A percentile compares a stretch with the other conserved stretches of the same genome.
Conservation (phyloP, 2,113 vertebrate genomes). For the Pungitius pungitius region DNA sequence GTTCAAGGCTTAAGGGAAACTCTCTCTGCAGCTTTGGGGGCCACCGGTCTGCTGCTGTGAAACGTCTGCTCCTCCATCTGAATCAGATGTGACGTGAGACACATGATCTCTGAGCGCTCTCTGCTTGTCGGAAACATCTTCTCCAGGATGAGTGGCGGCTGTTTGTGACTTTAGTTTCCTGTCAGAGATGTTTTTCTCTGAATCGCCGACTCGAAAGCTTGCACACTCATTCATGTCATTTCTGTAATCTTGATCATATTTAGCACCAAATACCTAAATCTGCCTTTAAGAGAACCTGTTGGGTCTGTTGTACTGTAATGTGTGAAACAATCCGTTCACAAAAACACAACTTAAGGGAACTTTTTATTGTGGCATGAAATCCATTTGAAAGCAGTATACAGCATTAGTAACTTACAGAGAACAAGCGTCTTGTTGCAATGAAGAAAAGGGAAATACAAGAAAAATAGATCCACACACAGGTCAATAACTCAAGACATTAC, state of each 20-base stretch:
- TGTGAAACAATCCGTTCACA: neutral
- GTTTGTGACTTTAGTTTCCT: slow-evolving; percentile 41
- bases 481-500: too few species aligned
- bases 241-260: too few species aligned
- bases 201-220: neutral
- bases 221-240: neutral
- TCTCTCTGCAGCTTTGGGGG: too few species aligned
- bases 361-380: neutral
- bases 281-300: too few species aligned
- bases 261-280: too few species aligned
- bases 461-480: neutral
- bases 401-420: too few species aligned
- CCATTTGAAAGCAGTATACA: neutral
- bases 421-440: too few species aligned
- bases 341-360: neutral
- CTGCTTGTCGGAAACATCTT: neutral
- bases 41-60: neutral
- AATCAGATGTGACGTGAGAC: neutral
- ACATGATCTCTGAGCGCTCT: neutral
- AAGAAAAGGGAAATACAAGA: neutral
- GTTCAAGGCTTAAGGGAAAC: neutral
- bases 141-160: neutral
- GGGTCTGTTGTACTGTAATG: neutral
- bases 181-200: slow-evolving; percentile 27
- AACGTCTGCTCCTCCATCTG: slow-evolving; percentile 1